Percentiles rank a stretch among this genome's conserved stretches.
phyloP scores from a whole-genome alignment of 2,113 vertebrate species.

The Corapipo altera region DNA sequence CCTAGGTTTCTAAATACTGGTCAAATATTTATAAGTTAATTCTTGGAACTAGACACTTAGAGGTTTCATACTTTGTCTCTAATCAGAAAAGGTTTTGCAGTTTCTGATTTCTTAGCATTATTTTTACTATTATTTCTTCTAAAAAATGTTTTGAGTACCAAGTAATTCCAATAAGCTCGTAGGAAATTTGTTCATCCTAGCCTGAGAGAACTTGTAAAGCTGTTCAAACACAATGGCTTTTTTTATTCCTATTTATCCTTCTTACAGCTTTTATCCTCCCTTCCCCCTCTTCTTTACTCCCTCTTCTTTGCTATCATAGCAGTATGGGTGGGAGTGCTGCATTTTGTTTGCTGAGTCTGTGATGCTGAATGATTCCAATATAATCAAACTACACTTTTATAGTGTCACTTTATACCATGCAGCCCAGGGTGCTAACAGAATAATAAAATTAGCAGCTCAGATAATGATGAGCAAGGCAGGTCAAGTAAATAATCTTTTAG shows the following conservation, averaged over 20 bases:
- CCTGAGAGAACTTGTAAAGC: background rate
- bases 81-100: background rate
- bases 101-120: background rate
- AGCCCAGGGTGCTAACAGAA: conserved; percentile 74
- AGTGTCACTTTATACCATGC: conserved; percentile 38
- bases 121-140: background rate
- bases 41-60: background rate
- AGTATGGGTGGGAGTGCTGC: conserved; percentile 55
- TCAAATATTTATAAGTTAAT: background rate
- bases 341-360: conserved; percentile 49
- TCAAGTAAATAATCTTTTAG: conserved; percentile 65
- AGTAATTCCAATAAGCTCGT: background rate
- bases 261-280: conserved; percentile 7
- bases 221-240: background rate
- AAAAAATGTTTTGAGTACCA: background rate
- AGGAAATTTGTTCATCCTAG: background rate
- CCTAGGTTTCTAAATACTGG: background rate
- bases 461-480: conserved; percentile 67
- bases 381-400: conserved; percentile 76
- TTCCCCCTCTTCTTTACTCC: conserved; percentile 11
- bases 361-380: conserved; percentile 69
- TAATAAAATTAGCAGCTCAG: conserved; percentile 77
- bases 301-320: conserved; percentile 20
- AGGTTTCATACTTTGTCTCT: background rate
- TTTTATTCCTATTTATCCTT: background rate